Conservation (phyloP, 2,113 vertebrate genomes). For the Tringa solitaria region DNA sequence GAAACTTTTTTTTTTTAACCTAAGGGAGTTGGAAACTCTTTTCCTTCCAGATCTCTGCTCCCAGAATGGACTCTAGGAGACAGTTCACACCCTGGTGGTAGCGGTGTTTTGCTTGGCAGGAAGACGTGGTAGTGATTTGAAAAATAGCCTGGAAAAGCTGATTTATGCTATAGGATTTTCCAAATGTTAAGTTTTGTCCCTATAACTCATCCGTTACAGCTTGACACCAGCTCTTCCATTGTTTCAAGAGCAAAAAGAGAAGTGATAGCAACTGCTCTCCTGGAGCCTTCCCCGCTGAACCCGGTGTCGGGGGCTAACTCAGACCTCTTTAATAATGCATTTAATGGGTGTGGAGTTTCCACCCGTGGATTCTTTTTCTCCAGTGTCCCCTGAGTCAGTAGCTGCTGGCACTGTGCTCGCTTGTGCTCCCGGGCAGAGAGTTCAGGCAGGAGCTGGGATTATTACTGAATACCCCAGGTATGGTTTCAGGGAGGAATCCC, state of each 20-base stretch:
- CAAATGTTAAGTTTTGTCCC: slow-evolving; percentile 20
- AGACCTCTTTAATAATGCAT: accelerated
- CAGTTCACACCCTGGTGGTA: slow-evolving; percentile 55
- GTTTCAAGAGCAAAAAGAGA: background rate
- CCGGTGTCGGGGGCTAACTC: accelerated
- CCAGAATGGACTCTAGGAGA: slow-evolving; percentile 48
- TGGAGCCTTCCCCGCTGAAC: background rate
- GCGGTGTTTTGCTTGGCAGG: slow-evolving; percentile 70
- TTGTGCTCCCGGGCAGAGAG: slow-evolving; percentile 32
- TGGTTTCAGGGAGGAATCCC: background rate
- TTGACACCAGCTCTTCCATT: background rate
- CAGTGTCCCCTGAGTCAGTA: slow-evolving; percentile 29
- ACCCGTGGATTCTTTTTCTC: slow-evolving; percentile 29
- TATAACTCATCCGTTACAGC: background rate
- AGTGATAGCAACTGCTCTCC: background rate
- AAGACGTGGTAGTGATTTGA: background rate
- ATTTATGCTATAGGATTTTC: slow-evolving; percentile 57
- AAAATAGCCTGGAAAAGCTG: slow-evolving; percentile 63
- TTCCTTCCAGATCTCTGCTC: slow-evolving; percentile 56
- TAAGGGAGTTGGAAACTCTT: slow-evolving; percentile 64
- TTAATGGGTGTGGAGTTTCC: accelerated
- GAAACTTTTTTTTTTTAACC: slow-evolving; percentile 29
- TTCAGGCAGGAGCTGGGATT: slow-evolving; percentile 60
- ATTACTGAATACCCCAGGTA: background rate
- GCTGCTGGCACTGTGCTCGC: slow-evolving; percentile 31